Percentiles rank a stretch among this genome's conserved stretches.
phyloP scores from a whole-genome alignment of 2,888 invertebrate genomes.

The Mongoloraphidia duomilia region DNA sequence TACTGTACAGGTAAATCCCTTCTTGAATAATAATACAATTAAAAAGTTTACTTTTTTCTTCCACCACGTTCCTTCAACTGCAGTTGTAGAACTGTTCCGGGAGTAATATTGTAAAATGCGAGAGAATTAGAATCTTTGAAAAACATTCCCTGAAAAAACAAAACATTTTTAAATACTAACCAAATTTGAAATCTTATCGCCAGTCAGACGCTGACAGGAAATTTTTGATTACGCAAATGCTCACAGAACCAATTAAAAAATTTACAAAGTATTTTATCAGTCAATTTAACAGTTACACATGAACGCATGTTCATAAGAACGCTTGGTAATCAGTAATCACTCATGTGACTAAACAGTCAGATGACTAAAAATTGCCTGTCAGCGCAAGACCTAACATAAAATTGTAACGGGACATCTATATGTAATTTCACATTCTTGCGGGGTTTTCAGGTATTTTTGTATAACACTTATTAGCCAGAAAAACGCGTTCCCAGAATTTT shows the following conservation, averaged over 20 bases:
- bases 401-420: too few relatives aligned
- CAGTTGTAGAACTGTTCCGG: slow-evolving; percentile 70
- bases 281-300: too few relatives aligned
- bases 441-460: too few relatives aligned
- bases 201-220: slow-evolving; percentile 6
- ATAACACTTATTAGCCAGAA: too few relatives aligned
- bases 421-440: too few relatives aligned
- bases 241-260: neutral
- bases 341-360: too few relatives aligned
- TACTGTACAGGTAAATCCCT: neutral
- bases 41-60: slow-evolving; percentile 66
- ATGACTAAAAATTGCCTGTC: too few relatives aligned
- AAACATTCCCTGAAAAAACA: slow-evolving; percentile 72
- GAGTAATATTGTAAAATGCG: slow-evolving; percentile 89
- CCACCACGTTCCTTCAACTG: slow-evolving; percentile 97
- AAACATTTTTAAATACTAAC: slow-evolving; percentile 4
- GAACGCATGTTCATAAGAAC: too few relatives aligned
- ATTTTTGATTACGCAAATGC: neutral
- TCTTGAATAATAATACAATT: neutral
- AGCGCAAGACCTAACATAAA: too few relatives aligned
- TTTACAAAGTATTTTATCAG: neutral
- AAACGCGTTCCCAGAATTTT: too few relatives aligned
- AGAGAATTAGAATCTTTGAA: slow-evolving; percentile 92
- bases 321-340: too few relatives aligned
- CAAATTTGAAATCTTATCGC: neutral